Percentiles rank a stretch among this genome's conserved stretches.
phyloP scores from a whole-genome alignment of 2,113 vertebrate species.

The Coptodon rendalli region DNA sequence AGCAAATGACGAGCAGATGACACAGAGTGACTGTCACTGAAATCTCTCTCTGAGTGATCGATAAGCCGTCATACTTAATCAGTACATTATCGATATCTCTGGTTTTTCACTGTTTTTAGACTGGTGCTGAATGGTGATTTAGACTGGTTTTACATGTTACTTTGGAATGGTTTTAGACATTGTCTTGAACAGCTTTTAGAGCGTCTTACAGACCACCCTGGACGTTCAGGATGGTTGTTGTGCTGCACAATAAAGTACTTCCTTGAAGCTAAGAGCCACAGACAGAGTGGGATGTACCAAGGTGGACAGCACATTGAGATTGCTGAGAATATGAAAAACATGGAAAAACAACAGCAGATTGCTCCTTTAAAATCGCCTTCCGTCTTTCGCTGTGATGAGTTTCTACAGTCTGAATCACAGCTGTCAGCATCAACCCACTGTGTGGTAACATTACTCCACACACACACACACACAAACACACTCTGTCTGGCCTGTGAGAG shows the following conservation, averaged over 20 bases:
- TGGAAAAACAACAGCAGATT: not conserved
- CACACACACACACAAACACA: constrained; percentile 68
- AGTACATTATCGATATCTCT: not conserved
- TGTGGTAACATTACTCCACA: constrained; percentile 15
- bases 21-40: not conserved
- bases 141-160: not conserved
- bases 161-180: not conserved
- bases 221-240: not conserved
- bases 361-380: not conserved
- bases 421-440: constrained; percentile 58
- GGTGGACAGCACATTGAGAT: not conserved
- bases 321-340: not conserved
- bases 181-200: not conserved
- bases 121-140: not conserved
- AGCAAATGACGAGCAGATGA: not conserved
- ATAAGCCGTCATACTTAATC: not conserved
- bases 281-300: not conserved
- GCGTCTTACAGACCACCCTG: not conserved
- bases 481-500: constrained; percentile 62
- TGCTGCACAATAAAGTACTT: not conserved
- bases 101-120: not conserved
- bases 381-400: not conserved
- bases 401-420: constrained; percentile 54
- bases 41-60: not conserved
- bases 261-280: not conserved